Evolutionary conservation across 2,113 vertebrate genomes (phyloP).

Genomic region (Scytalopus superciliaris): DNA sequence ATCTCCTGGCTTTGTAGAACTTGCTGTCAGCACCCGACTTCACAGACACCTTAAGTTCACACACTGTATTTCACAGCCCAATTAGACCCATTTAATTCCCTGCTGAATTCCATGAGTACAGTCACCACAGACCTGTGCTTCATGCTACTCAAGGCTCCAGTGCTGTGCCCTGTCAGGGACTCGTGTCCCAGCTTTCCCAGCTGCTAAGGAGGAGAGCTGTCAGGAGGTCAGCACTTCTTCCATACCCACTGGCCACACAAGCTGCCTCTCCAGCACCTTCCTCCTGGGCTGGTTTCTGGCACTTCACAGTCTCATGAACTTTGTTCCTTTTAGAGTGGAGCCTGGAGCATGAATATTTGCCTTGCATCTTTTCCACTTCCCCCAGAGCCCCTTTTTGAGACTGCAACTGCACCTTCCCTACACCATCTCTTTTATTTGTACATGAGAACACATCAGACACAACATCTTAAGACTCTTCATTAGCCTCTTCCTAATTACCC

Average conservation of each 20-base stretch:
- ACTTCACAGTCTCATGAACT: not conserved
- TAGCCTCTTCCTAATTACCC: slow-evolving; percentile 1
- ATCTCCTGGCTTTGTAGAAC: not conserved
- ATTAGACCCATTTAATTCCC: not conserved
- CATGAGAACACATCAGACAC: not conserved
- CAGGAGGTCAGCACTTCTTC: not conserved
- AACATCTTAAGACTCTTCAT: not conserved
- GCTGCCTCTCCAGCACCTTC: not conserved
- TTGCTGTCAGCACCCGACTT: not conserved
- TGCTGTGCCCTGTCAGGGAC: not conserved
- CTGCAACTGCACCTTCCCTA: not conserved
- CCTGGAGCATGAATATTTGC: not conserved
- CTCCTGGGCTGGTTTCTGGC: not conserved
- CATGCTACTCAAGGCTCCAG: not conserved
- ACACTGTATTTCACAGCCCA: not conserved
- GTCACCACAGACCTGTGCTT: not conserved
- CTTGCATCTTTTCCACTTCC: not conserved
- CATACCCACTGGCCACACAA: not conserved
- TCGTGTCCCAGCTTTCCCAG: not conserved
- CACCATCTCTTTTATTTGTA: not conserved
- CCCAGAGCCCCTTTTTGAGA: not conserved
- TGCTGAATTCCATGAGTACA: rapidly evolving
- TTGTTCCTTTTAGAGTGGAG: not conserved
- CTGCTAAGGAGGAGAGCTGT: not conserved
- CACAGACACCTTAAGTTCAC: not conserved